A percentile compares a stretch with the other conserved stretches of the same genome.
Conservation (phyloP, 2,888 invertebrate genomes). For the Phortica magna region DNA sequence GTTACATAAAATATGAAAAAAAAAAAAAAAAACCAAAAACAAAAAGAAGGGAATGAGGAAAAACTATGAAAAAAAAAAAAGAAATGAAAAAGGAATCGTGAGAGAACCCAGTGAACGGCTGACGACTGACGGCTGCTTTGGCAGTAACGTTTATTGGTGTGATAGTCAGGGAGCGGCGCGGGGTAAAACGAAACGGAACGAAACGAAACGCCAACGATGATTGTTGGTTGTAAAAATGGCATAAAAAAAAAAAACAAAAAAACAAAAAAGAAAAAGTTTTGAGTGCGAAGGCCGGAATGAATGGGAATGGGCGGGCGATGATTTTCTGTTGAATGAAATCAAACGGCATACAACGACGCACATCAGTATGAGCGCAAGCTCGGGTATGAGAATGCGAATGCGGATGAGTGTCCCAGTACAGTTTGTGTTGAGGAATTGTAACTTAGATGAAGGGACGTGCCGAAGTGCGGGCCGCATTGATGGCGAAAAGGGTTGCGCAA, state of each 20-base stretch:
- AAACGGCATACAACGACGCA: not conserved
- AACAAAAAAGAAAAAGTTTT: not conserved
- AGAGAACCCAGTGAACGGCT: not conserved
- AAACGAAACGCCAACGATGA: not conserved
- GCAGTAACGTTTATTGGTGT: too few relatives aligned
- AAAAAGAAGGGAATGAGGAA: constrained; percentile 2
- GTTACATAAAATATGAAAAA: constrained; percentile 67
- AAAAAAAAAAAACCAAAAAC: constrained; percentile 36
- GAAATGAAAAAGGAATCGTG: not conserved
- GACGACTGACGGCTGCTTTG: too few relatives aligned
- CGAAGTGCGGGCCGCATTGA: not conserved
- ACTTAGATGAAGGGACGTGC: constrained; percentile 20
- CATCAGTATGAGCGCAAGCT: too few relatives aligned
- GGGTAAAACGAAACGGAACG: too few relatives aligned
- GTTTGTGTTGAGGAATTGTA: not conserved
- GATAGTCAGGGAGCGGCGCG: too few relatives aligned
- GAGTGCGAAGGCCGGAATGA: not conserved
- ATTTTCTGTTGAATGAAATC: not conserved
- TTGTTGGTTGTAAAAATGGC: constrained; percentile 27
- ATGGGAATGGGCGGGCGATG: not conserved
- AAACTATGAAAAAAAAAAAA: not conserved
- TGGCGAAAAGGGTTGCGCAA: constrained; percentile 58
- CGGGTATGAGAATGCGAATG: not conserved
- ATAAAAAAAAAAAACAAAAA: not conserved
- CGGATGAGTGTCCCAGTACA: not conserved